Base-by-base conservation (phyloP, 1,140 invertebrate genomes). In the Nylanderia fulva region DNA sequence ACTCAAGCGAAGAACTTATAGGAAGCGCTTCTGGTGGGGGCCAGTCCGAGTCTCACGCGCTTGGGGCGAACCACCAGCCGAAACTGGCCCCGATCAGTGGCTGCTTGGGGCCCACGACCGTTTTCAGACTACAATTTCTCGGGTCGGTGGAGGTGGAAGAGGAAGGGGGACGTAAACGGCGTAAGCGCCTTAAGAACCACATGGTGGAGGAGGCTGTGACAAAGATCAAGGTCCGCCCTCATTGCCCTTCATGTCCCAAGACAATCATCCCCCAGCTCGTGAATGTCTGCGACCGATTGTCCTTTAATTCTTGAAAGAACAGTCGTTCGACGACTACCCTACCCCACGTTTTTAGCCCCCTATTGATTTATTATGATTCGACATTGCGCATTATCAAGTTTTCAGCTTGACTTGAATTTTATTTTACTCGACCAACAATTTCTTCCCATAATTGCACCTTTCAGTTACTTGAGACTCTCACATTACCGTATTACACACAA, bases 131-230 rank as follows among this genome's bases (percentile, higher is more conserved):
- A 86, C 96, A 96, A 89, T 98, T 97, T 96, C 96, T 98, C 90
- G 97, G 97, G 94, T 98, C 97, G 89, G 97, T 98, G 94, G 97
- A 98, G 95, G 97, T 98, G 91, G 97, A 97, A 92, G 97, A 98
- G 96, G 97, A 97, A 94, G 94, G 94, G 94, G 96, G 96, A 93
- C 95, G 96, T 83, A 96, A 96, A 87, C 94, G 96, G 87, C 96
- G 97, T 92, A 97, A 97, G 94, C 95, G 97, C 90, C 96, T 97
- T 95, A 98, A 98, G 96, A 98, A 98, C 96, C 96, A 97, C 95
- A 98, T 98, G 96, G 99, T 99, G 89, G 98, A 99, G 95, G 98
- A 99, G 95, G 98, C 99, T 91, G 98, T 99, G 92, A 97, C 97
- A 92, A 98, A 98, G 95, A 98, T 99, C 91, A 99, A 99, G 98